Conservation (phyloP, 2,888 invertebrate genomes). For the Nebria brevicollis region DNA sequence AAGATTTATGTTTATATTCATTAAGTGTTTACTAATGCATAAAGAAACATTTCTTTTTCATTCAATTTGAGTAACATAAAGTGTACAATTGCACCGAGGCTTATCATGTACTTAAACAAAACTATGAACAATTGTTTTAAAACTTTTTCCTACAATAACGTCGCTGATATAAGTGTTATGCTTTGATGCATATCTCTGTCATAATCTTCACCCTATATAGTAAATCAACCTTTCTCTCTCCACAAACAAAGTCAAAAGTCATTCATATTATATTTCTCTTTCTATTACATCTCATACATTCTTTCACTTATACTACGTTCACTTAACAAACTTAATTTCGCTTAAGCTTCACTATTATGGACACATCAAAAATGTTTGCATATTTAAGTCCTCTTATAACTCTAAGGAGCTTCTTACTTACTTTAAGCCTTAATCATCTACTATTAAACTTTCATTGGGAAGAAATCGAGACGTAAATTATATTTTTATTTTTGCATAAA, state of each 20-base stretch:
- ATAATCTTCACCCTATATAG: neutral
- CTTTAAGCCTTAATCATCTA: no score
- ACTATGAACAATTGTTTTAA: neutral
- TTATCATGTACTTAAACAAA: neutral
- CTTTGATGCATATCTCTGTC: neutral
- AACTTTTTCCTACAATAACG: neutral
- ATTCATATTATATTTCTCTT: neutral
- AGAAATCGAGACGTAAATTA: no score
- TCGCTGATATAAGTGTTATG: neutral
- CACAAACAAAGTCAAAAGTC: neutral
- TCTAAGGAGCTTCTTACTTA: no score
- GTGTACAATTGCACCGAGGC: neutral
- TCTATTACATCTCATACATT: slow-evolving; percentile 11
- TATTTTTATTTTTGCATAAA: neutral
- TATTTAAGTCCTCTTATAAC: no score
- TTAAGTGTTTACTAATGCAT: neutral
- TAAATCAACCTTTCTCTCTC: neutral
- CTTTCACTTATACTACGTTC: neutral
- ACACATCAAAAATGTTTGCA: no score
- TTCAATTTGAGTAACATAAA: neutral
- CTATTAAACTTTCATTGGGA: no score
- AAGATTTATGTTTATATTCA: no score
- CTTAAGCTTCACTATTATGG: no score
- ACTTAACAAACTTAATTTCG: neutral
- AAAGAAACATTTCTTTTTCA: neutral